Evolutionary conservation across 1,140 invertebrate species (phyloP), one percentile per base, ranked within the genome.

Genomic region (Dreissena polymorpha): DNA sequence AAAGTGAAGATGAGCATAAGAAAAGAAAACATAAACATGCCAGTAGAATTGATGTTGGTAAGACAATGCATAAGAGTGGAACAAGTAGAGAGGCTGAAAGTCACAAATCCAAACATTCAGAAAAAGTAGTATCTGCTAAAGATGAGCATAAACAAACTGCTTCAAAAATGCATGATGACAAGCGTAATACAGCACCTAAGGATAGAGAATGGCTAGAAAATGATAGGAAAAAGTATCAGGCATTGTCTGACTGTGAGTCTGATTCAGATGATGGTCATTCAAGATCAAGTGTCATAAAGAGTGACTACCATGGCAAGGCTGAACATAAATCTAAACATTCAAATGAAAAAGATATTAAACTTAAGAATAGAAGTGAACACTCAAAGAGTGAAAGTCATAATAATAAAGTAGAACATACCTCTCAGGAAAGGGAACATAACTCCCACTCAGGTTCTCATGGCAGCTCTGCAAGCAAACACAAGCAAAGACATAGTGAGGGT

Each of bases 291-390:
- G n/a, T n/a, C 29, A 63, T 67, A 64, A 74, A 39, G 16, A 67
- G 23, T 65, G 21, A n/a, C 18, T 27, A 69, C 16, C 18, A 73
- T 53, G 21, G 21, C 12, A 21, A 49, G 18, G 57, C 55, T 50
- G n/a, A 68, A 7, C 29, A 74, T 39, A 74, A 13, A 50, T 73
- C 71, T 27, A 60, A 25, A 16, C 51, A 73, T 25, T 73, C 53
- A 10, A 50, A 39, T 65, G 10, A 76, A 27, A 63, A 65, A 65
- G 53, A 21, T 49, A 49, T 25, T 18, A 65, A 65, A 21, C 7
- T 10, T 29, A 64, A 39, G 8, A 25, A 76, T 49, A 50, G 13
- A 12, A 65, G 29, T 65, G 73, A 76, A 64, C 50, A 50, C 73
- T 76, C 60, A 18, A 76, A 65, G 57, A 51, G 60, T 65, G 60